Base-by-base conservation (phyloP, 1,140 invertebrate genomes). In the Bombus confusus region DNA sequence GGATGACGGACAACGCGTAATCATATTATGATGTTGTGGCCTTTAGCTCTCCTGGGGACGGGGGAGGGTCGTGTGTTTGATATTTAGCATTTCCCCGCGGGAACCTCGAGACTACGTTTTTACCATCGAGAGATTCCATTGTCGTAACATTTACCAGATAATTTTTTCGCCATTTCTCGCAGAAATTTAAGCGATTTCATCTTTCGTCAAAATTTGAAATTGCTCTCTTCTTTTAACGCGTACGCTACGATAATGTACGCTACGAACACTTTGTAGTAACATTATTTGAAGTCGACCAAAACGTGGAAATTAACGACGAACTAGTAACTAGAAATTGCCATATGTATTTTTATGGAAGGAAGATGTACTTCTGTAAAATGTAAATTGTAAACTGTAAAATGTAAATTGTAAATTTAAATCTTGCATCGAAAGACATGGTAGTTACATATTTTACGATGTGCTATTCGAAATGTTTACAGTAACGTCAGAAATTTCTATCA, bases 61-160 rank as follows among this genome's bases (percentile, higher is more conserved):
- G 71, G 80, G 87, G 87, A 77, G 85, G 72, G 62, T 69, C 68
- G 91, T 90, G 92, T 92, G 93, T 93, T 94, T 94, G 94, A 94
- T 93, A 95, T 95, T 95, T 94, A 94, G 91, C 93, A 91, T 93
- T 91, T 94, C 94, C 94, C 94, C 94, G 85, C 80, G 92, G 93
- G 94, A 91, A 80, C 69, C 75, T 34, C 72, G 86, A 57, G 73
- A 85, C 82, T 90, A 82, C 71, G 86, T 87, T 86, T 89, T 86
- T 68, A 86, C 85, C 78, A 82, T 84, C 88, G 69, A 68, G 74
- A 77, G 84, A 82, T 90, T 81, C 39, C 83, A 88, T 83, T 90
- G 81, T 71, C 83, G 74, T 88, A 90, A 90, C 86, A 90, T 91
- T 90, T 85, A 52, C 72, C 84, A 81, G 37, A 81, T 59, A 68